Percentiles rank a stretch among this genome's conserved stretches.
Conservation (phyloP, 2,113 vertebrate species). For the Gymnogyps californianus region DNA sequence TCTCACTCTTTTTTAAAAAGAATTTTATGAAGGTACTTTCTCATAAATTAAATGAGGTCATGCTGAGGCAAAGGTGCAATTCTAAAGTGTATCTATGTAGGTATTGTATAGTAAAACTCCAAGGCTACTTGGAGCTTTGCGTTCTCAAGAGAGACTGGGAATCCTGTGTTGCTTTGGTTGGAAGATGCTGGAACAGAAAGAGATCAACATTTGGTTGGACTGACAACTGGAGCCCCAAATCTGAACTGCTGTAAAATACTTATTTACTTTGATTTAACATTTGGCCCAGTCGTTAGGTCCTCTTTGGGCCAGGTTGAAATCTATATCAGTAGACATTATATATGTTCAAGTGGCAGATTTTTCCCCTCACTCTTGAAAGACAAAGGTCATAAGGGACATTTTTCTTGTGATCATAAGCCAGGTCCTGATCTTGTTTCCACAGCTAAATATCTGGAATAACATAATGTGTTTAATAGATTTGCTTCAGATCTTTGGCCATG, state of each 20-base stretch:
- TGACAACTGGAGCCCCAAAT: not conserved
- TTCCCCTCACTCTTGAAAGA: conserved; percentile 31
- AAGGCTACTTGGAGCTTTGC: not conserved
- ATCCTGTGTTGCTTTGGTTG: not conserved
- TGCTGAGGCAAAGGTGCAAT: not conserved
- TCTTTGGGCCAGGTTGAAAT: conserved; percentile 21
- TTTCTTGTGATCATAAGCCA: conserved; percentile 58
- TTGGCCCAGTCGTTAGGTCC: not conserved
- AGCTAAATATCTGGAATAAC: conserved; percentile 55
- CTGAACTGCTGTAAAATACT: not conserved
- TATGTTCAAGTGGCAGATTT: conserved; percentile 16
- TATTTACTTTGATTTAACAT: not conserved
- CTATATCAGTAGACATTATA: conserved; percentile 11
- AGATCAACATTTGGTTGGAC: not conserved
- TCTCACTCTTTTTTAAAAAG: not conserved
- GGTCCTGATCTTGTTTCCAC: conserved; percentile 58
- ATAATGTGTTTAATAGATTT: conserved; percentile 44
- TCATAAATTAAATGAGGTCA: conserved; percentile 6
- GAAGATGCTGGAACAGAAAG: not conserved
- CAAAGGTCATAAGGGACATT: conserved; percentile 47
- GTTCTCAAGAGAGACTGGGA: not conserved
- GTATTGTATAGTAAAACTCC: not conserved
- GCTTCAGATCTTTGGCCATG: conserved; percentile 48
- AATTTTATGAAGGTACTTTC: not conserved
- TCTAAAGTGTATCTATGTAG: not conserved